These are phyloP conservation scores for Pelodiscus sinensis DNA, from an alignment of 2,113 vertebrate species.

Conservation along the genomic window DNA sequence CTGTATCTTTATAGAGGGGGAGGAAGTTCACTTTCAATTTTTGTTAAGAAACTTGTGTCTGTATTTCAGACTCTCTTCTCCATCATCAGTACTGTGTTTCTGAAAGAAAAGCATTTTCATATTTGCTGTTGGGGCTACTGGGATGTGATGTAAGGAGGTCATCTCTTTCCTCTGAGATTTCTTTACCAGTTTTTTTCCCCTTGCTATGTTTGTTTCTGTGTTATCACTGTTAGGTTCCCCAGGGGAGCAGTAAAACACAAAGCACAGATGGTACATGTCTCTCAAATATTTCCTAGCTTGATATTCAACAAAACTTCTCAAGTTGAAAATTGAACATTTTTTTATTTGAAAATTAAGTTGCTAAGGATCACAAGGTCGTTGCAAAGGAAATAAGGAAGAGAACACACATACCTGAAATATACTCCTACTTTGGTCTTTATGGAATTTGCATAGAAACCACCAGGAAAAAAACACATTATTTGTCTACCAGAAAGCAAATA, in stretches of 20 bases:
- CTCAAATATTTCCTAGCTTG: not conserved
- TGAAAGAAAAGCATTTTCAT: not conserved
- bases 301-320: not conserved
- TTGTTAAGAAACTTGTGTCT: not conserved
- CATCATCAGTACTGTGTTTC: not conserved
- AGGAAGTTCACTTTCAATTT: not conserved
- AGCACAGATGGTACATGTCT: not conserved
- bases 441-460: not conserved
- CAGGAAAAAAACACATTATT: not conserved
- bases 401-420: not conserved
- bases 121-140: not conserved
- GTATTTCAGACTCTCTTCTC: not conserved
- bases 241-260: not conserved
- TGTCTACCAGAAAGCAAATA: not conserved
- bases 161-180: not conserved
- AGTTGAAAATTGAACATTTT: not conserved
- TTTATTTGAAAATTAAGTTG: not conserved
- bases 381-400: not conserved
- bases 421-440: rapidly evolving
- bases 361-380: not conserved
- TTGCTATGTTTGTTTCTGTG: not conserved
- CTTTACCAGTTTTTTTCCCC: not conserved
- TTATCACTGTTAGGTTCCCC: not conserved
- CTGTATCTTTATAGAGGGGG: not conserved
- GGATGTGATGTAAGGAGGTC: not conserved